Base-by-base conservation (phyloP, 53 echinoderm and acorn worm genomes). In the Antedon mediterranea region DNA sequence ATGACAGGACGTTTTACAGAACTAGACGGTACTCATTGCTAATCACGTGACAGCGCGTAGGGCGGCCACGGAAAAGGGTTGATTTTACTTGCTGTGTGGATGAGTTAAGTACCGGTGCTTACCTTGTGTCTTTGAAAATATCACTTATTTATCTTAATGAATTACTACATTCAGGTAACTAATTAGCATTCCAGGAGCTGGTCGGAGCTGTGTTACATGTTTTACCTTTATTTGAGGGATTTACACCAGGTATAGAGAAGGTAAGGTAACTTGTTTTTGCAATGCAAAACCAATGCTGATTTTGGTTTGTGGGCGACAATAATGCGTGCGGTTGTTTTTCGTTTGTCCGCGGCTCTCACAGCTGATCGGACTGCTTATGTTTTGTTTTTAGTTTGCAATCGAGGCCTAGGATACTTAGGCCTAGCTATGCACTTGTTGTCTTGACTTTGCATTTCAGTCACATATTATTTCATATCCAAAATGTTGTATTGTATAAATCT, bases 41-140 rank as follows among this genome's bases (percentile, higher is more conserved):
- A 57, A 57, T 57, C 57, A 57, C 57, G 57, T 57, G 57, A 57
- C 57, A 23, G 57, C 9, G 57, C 57, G 57, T 57, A 57, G 57
- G 57, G 57, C 57, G 57, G 57, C 57, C 57, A 57, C 57, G 57
- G 57, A 57, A 57, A 37, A 57, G 57, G 57, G 57, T 57, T 57
- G 57, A 57, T 57, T 57, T 57, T 18, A 13, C 23, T 18, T 2
- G 2, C 1, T 57, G 57, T 57, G 57, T 57, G 37, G 37, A 37
- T 37, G 57, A 57, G n/a, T n/a, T n/a, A n/a, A n/a, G 57, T 23
- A 57, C 57, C 57, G 57, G 57, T 57, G 57, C 57, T 15, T 57
- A 15, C 7, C 37, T 41, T 15, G 23, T 57, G 57, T 57, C 57
- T 57, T 57, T 18, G 2, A 57, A 57, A 11, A 57, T 57, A 57